phyloP scores from a whole-genome alignment of 1,140 invertebrate genomes.

The Diabrotica undecimpunctata region DNA sequence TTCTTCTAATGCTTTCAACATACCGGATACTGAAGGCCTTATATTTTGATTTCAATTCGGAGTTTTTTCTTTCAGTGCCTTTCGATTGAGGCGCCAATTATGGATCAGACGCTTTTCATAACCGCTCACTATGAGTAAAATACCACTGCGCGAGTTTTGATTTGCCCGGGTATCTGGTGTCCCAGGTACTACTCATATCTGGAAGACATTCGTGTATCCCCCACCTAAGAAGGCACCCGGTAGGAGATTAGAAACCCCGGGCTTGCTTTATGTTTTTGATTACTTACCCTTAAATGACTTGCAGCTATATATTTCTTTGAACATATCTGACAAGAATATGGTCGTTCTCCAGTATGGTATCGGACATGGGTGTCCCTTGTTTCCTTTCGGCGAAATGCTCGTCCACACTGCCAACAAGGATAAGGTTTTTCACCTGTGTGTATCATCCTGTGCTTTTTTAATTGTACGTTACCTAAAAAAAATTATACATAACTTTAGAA shows the following conservation, averaged over 20 bases:
- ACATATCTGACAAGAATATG: constrained; percentile 58
- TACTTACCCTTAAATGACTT: constrained; percentile 40
- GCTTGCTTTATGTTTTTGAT: neutral
- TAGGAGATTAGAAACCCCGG: neutral
- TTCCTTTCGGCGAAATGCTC: constrained; percentile 43
- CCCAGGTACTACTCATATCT: neutral
- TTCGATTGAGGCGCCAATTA: too few species aligned
- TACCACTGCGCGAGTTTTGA: neutral
- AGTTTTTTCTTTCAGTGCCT: too few species aligned
- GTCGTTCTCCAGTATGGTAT: constrained; percentile 66
- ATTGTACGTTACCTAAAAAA: constrained; percentile 39
- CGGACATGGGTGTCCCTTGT: constrained; percentile 58
- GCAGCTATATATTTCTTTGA: constrained; percentile 49
- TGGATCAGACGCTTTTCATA: too few species aligned
- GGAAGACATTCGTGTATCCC: neutral
- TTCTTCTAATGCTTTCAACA: too few species aligned
- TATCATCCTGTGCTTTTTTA: constrained; percentile 40
- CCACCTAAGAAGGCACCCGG: neutral
- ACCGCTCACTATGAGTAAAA: neutral
- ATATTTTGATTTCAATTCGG: too few species aligned
- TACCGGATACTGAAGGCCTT: too few species aligned
- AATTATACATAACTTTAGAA: neutral
- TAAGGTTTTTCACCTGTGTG: constrained; percentile 45
- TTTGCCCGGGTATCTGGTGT: neutral
- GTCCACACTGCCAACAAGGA: constrained; percentile 45